Evolutionary conservation across 1,140 invertebrate genomes (phyloP).

Genomic region (Drosophila azteca): DNA sequence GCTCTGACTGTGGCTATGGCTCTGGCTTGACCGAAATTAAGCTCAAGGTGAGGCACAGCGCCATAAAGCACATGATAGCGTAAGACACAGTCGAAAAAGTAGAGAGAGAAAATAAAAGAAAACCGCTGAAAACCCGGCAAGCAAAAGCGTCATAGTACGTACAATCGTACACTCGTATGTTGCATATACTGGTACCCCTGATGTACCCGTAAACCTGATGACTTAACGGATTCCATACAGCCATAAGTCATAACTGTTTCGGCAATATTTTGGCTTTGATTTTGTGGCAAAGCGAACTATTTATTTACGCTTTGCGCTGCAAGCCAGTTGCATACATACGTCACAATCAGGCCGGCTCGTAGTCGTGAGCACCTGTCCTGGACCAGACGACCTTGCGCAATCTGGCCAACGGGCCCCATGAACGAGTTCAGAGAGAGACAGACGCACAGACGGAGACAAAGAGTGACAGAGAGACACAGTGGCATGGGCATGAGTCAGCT

Average conservation of each 20-base stretch:
- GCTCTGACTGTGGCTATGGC: neutral
- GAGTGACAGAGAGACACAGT: slow-evolving; percentile 6
- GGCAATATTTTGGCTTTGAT: slow-evolving; percentile 52
- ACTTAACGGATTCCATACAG: slow-evolving; percentile 50
- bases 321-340: slow-evolving; percentile 40
- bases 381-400: slow-evolving; percentile 80
- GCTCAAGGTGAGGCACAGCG: slow-evolving; percentile 67
- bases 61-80: slow-evolving; percentile 5
- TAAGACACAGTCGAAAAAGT: slow-evolving; percentile 8
- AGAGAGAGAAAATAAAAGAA: slow-evolving; percentile 64
- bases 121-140: slow-evolving; percentile 25
- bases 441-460: neutral
- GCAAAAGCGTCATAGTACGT: neutral
- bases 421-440: slow-evolving; percentile 45
- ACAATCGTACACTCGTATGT: slow-evolving; percentile 39
- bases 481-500: slow-evolving; percentile 47
- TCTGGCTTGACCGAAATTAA: slow-evolving; percentile 76
- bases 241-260: slow-evolving; percentile 64
- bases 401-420: slow-evolving; percentile 49
- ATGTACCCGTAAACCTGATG: slow-evolving; percentile 5
- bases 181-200: neutral
- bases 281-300: slow-evolving; percentile 21
- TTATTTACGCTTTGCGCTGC: slow-evolving; percentile 7
- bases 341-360: slow-evolving; percentile 62
- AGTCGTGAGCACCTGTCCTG: slow-evolving; percentile 66